Conservation (phyloP, 2,888 invertebrate genomes). For the Diarsia brunnea region DNA sequence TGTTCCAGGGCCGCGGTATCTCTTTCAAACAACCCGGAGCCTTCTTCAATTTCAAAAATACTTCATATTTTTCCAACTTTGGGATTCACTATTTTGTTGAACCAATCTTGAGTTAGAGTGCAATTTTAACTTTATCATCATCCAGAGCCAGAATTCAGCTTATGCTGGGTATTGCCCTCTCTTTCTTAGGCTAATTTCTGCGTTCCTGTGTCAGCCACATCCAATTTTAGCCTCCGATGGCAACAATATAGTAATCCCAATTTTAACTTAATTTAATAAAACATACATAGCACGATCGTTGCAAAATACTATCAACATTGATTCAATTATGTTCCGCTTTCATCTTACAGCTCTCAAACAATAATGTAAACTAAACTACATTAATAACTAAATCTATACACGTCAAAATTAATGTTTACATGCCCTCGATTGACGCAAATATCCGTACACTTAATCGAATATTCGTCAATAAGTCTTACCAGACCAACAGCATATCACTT, state of each 20-base stretch:
- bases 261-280: background rate
- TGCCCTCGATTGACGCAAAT: background rate
- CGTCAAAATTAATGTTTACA: conserved; percentile 18
- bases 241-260: background rate
- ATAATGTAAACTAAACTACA: background rate
- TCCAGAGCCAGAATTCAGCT: background rate
- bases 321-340: background rate
- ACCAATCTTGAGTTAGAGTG: background rate
- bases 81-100: background rate
- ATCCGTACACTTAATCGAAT: conserved; percentile 8
- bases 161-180: background rate
- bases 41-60: background rate
- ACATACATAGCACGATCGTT: background rate
- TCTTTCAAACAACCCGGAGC: too few relatives aligned
- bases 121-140: background rate
- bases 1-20: too few relatives aligned
- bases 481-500: too few relatives aligned
- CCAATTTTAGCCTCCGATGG: background rate
- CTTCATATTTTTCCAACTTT: background rate
- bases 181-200: too few relatives aligned
- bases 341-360: conserved; percentile 4
- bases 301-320: background rate
- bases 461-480: background rate
- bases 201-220: too few relatives aligned
- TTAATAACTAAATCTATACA: conserved; percentile 21